Percentiles rank a stretch among this genome's conserved stretches.
Conservation (phyloP, 2,113 vertebrate species). For the Hiodon tergisus region DNA sequence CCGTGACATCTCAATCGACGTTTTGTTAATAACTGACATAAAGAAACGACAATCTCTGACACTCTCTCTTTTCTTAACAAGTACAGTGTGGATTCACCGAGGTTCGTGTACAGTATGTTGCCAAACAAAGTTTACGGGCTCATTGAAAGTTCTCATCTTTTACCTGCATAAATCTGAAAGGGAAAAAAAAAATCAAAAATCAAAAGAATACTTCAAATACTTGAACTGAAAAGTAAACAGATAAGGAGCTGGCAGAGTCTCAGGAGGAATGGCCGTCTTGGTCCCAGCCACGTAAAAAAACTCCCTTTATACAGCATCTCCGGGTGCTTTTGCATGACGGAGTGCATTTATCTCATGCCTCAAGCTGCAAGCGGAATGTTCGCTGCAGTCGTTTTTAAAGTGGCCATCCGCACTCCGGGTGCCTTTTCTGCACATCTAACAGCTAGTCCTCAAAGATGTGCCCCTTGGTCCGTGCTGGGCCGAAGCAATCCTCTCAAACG, state of each 20-base stretch:
- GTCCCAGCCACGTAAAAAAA: conserved; percentile 47
- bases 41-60: too few relatives aligned
- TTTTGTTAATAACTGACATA: too few relatives aligned
- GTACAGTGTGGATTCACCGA: too few relatives aligned
- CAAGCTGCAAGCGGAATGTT: conserved; percentile 40
- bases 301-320: conserved; percentile 51
- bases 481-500: conserved; percentile 15
- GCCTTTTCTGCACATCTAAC: conserved; percentile 23
- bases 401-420: conserved; percentile 39
- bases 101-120: too few relatives aligned
- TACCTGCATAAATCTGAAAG: too few relatives aligned
- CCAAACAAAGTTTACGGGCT: too few relatives aligned
- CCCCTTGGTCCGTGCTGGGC: conserved; percentile 1
- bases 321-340: conserved; percentile 40
- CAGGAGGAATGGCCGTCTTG: conserved; percentile 15
- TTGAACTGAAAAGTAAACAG: too few relatives aligned
- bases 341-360: conserved; percentile 42
- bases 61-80: too few relatives aligned
- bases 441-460: conserved; percentile 28
- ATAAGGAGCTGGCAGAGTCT: not conserved
- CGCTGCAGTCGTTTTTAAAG: conserved; percentile 46
- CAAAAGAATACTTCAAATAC: too few relatives aligned
- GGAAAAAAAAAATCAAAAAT: too few relatives aligned
- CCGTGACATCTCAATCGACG: too few relatives aligned
- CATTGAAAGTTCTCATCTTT: too few relatives aligned